Evolutionary conservation across 1,140 invertebrate species (phyloP), one percentile per base, ranked within the genome.

Genomic region (Pachypeltis micranthus): DNA sequence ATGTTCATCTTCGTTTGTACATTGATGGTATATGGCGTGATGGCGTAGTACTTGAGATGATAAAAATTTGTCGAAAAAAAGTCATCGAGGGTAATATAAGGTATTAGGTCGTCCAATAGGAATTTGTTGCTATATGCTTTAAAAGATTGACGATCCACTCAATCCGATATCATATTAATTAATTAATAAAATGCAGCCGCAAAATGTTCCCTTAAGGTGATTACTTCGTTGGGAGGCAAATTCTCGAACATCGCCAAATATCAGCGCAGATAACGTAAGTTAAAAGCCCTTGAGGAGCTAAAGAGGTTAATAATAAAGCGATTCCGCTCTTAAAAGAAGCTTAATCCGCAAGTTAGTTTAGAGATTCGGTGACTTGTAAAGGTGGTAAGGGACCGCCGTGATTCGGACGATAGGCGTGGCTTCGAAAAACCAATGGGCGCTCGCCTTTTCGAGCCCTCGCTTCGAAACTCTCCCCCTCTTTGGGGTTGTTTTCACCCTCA

Each of bases 341-440:
- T 7, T 39, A 51, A 51, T 51, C 47, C 47, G 21, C 47, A 51
- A 51, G 47, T 51, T 51, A 51, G 47, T 21, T 51, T 51, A 51
- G 10, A 51, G 47, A 51, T 21, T 7, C 47, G 47, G 47, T 51
- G 47, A 51, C 47, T 51, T 51, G 47, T 51, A 51, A 51, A 51
- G 47, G 47, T 51, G 47, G 47, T 14, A 16, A 51, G 47, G 34
- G 23, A 21, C 47, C 47, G 12, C 23, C 12, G 12, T 51, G 47
- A 10, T 10, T 4, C 47, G 47, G 23, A 21, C 7, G 31, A n/a
- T 10, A 21, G 47, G 47, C 47, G 47, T 51, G 47, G 47, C 23
- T 21, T 10, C 4, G 7, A 4, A 16, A 21, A 21, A 21, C 47
- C 47, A 51, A 51, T 51, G 7, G 23, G 21, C 12, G 4, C 47